Evolutionary conservation across 2,113 vertebrate species (phyloP), one percentile per base, ranked within the genome.

Genomic region (Lagopus leucura): DNA sequence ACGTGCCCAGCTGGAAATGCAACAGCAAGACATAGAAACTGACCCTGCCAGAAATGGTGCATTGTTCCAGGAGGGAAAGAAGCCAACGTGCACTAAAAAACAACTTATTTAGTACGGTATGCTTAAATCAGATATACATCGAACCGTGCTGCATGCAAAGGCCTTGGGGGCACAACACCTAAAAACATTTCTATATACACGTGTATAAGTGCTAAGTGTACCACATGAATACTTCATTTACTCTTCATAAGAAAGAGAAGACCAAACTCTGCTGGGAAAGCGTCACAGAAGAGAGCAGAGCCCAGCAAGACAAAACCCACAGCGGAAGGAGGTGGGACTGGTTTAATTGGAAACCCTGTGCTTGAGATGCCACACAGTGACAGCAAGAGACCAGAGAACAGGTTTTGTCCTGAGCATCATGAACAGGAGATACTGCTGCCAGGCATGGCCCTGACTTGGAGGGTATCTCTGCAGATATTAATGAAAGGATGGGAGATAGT

Each of bases 81-180:
- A 87, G 78, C 74, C 79, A 92, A 92, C 47, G 69, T 24, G 28
- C 65, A 76, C 84, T 92, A 78, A 85, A 94, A 17, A 97, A 94
- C 80, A 91, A 93, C 88, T 90, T 89, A 85, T 70, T 95, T 87
- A 88, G 48, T 63, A 91, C 70, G 50, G 24, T 91, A 47, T 96
- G 86, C 91, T 95, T 92, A 97, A 97, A 97, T 96, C 95, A 96
- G 95, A 96, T 65, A 96, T 73, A 86, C 90, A 93, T 72, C 70
- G 94, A 93, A 90, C 93, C 48, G 80, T 75, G 73, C 80, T 95
- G 91, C 92, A 95, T 95, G 87, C 94, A 97, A 96, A 94, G 84
- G 85, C 84, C 96, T 54, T 81, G 30, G 42, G 66, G 40, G 93
- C 57, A 95, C 91, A 93, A 87, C 57, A 69, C 80, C 94, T 90